A percentile compares a stretch with the other conserved stretches of the same genome.
phyloP scores from a whole-genome alignment of 2,797 vertebrate species.

The Podarcis lilfordi region DNA sequence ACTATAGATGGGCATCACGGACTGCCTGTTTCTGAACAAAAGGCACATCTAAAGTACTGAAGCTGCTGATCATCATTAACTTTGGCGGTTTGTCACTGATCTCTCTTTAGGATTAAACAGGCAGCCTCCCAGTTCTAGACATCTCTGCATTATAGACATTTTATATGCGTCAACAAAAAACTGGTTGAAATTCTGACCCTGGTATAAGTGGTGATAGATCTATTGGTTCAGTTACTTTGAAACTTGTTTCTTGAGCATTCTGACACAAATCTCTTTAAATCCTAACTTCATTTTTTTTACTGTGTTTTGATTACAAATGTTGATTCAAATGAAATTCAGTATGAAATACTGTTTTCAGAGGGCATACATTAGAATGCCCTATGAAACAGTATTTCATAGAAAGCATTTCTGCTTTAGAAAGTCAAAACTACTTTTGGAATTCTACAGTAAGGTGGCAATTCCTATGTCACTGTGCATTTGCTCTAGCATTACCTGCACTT shows the following conservation, averaged over 20 bases:
- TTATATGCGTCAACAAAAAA: not conserved
- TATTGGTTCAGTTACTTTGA: not conserved
- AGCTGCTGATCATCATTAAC: not conserved
- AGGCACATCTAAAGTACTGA: not conserved
- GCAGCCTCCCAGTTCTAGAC: conserved; percentile 2
- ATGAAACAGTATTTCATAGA: too few relatives aligned
- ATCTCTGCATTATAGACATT: not conserved
- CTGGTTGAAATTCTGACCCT: not conserved
- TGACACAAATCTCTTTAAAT: not conserved
- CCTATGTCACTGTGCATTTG: not conserved
- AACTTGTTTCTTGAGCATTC: not conserved
- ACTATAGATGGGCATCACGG: not conserved
- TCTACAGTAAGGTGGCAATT: rapidly evolving
- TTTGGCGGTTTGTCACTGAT: not conserved
- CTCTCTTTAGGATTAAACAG: not conserved
- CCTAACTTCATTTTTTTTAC: not conserved
- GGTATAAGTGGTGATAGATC: not conserved
- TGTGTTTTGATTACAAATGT: not conserved
- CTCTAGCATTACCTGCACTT: not conserved
- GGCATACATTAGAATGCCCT: too few relatives aligned
- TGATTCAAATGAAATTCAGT: not conserved
- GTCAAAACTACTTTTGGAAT: too few relatives aligned
- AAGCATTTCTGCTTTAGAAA: too few relatives aligned
- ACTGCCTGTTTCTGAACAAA: not conserved
- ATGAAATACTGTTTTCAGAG: too few relatives aligned